Base-by-base conservation (phyloP, 2,797 vertebrate species). In the Xenentodon cancila region DNA sequence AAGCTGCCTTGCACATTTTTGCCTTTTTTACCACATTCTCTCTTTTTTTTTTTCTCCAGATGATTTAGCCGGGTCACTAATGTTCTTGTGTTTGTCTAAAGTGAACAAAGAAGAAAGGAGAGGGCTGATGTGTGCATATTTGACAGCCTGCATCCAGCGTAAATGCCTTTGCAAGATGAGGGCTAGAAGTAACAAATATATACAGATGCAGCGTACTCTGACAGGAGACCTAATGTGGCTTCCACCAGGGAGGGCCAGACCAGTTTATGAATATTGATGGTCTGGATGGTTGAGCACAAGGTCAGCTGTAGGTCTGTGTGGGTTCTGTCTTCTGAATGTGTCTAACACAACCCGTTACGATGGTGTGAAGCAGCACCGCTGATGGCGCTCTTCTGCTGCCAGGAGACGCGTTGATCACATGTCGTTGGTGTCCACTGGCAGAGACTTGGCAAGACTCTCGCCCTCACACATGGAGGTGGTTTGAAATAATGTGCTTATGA, bases 181-280 rank as follows among this genome's bases (percentile, higher is more conserved):
- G 72, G 83, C 84, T 82, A 84, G 51, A 64, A 81, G 67, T 68
- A 77, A 37, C 64, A 73, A 72, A 57, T 66, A 62, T 49, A 70
- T 54, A 68, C 64, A 79, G 54, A 67, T 53, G 66, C 27, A 53
- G 20, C 40, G 55, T 53, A 60, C 70, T 68, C 63, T 46, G 75
- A 78, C 56, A 52, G 71, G 60, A 73, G 73, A 78, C 50, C 44
- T 65, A 77, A 86, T 82, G 75, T 53, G 50, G 74, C 79, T 84
- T 84, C 64, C 77, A 73, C 73, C 45, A 71, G 69, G 78, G 82
- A 86, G 79, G 57, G 54, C 74, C 73, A 68, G 57, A 74, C 73
- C 48, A 37, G 73, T 75, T 73, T 82, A 80, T 83, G 84, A 85
- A 90, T 90, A 88, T 89, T 85, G 79, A 88, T 84, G 21, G 76